These are phyloP conservation scores for Subanguina moxae DNA, from an alignment of 1,140 invertebrate genomes.

Conservation along the genomic window DNA sequence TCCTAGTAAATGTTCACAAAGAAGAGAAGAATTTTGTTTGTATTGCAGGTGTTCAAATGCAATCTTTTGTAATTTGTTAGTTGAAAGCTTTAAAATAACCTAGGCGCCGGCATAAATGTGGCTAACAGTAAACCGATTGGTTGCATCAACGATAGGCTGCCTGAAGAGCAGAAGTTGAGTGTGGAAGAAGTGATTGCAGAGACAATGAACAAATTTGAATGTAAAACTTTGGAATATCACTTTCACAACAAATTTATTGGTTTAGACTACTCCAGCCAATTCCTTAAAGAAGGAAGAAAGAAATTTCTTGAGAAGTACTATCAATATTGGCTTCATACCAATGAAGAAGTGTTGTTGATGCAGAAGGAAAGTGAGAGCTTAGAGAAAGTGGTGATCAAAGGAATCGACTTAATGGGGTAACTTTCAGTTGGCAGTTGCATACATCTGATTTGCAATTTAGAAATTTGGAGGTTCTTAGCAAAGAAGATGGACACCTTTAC, in stretches of 20 bases:
- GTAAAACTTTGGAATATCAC: conserved; percentile 61
- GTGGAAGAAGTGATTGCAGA: conserved; percentile 60
- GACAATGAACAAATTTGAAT: conserved; percentile 64
- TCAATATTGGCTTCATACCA: conserved; percentile 78
- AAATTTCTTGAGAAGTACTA: conserved; percentile 73
- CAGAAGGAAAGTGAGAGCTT: conserved; percentile 63
- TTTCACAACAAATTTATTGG: conserved; percentile 53
- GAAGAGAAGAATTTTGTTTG: background rate
- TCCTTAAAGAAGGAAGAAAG: conserved; percentile 68
- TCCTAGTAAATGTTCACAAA: conserved; percentile 68
- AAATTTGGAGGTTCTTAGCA: conserved; percentile 72
- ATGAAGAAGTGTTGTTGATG: conserved; percentile 70
- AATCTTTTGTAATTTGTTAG: background rate
- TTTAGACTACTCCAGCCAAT: conserved; percentile 72
- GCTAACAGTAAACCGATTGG: conserved; percentile 77
- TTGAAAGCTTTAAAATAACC: no score
- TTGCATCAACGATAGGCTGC: conserved; percentile 75
- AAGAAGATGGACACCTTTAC: conserved; percentile 65
- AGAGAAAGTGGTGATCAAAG: conserved; percentile 66
- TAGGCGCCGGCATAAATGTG: conserved; percentile 80
- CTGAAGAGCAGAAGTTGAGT: conserved; percentile 36
- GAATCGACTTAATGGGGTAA: conserved; percentile 75
- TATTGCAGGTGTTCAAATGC: background rate
- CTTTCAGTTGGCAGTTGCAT: background rate
- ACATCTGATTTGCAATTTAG: conserved; percentile 59